Evolutionary conservation across 2,888 invertebrate species (phyloP), one percentile per base, ranked within the genome.

Genomic region (Drosophila meridiana): DNA sequence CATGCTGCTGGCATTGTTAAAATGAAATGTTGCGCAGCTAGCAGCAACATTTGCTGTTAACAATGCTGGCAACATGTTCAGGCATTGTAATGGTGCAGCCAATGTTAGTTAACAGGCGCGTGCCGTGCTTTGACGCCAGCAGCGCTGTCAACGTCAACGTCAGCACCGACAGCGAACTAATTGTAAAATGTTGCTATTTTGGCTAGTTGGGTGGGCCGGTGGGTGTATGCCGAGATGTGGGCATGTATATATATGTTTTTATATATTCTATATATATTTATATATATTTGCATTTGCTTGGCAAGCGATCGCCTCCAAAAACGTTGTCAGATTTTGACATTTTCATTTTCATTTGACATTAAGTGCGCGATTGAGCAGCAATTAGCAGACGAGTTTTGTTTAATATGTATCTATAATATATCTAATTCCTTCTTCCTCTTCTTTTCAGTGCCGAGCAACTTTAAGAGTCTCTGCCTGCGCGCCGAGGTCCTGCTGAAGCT

Each of bases 401-500:
- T n/a, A n/a, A 7, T 7, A 20, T 20, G 1, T 20, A 20, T 3
- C 11, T 36, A 36, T 3, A 11, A 36, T 4, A n/a, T 7, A 36
- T 26, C 53, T 9, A 43, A 28, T 13, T n/a, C 45, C 20, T 32
- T 50, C 11, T 3, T 63, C 13, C 63, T 69, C 73, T 2, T 83
- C 82, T 53, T 55, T 30, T 77, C 80, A 96, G 96, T 94, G 81
- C 95, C 95, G 45, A 93, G 94, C 74, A 95, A 95, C 90, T 95
- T 95, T 81, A 93, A 95, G 80, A 94, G 95, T 74, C 93, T 95
- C 53, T 94, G 95, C 82, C 94, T 95, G 91, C 94, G 96, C 72
- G 95, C 95, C 28, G 95, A 95, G 91, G 95, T 95, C 48, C 93
- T 95, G 75, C 94, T 95, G 69, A 93, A 94, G 75, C 92, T 95